Percentiles rank a stretch among this genome's conserved stretches.
These are phyloP conservation scores for Dendroctonus valens DNA, from an alignment of 1,140 invertebrate species.

Conservation along the genomic window DNA sequence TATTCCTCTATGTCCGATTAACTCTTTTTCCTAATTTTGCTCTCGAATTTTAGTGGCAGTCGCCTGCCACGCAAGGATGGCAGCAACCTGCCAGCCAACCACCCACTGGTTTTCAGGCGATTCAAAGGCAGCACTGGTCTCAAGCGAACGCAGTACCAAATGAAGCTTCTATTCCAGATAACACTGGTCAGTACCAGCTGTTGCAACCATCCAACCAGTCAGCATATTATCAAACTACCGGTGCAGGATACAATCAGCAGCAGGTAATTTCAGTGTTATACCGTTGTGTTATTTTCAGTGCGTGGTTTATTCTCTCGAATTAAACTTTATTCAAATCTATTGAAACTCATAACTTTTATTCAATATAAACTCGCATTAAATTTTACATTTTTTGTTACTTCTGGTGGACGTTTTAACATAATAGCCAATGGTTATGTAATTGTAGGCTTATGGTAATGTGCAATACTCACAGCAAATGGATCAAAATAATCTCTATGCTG, in stretches of 20 bases:
- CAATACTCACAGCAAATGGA: slow-evolving; percentile 42
- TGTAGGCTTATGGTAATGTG: slow-evolving; percentile 30
- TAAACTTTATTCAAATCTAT: background rate
- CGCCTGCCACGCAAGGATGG: slow-evolving; percentile 8
- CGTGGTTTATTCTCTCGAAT: background rate
- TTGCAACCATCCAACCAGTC: slow-evolving; percentile 14
- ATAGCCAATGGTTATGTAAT: too few species aligned
- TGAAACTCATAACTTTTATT: background rate
- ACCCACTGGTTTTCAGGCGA: slow-evolving; percentile 27
- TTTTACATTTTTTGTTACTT: background rate
- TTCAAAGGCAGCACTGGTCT: too few species aligned
- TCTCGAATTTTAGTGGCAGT: slow-evolving; percentile 37
- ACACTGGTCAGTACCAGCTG: slow-evolving; percentile 36
- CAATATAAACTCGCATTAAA: background rate
- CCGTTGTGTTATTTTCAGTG: background rate
- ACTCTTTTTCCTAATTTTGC: too few species aligned
- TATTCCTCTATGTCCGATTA: too few species aligned
- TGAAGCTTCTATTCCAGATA: slow-evolving; percentile 34
- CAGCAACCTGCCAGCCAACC: slow-evolving; percentile 1
- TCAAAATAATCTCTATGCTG: slow-evolving; percentile 37
- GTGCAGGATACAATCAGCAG: slow-evolving; percentile 20
- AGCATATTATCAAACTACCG: slow-evolving; percentile 11
- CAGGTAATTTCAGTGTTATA: slow-evolving; percentile 2
- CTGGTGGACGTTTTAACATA: too few species aligned
- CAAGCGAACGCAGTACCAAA: too few species aligned